Base-by-base conservation (phyloP, 2,888 invertebrate species). In the Cistogaster globosa region DNA sequence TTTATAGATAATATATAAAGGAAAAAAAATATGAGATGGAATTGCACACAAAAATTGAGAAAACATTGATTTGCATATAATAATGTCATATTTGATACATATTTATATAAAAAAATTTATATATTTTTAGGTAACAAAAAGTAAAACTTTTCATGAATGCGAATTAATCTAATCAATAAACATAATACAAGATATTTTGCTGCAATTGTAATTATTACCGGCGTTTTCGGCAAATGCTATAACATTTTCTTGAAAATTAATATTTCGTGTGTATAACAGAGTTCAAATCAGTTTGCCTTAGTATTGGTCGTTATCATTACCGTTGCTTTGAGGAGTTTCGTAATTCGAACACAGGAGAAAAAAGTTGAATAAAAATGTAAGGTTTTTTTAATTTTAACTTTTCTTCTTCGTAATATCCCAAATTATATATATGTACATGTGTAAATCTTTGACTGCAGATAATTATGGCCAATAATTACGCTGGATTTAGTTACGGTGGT, bases 401-500 rank as follows among this genome's bases (percentile, higher is more conserved):
- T 26, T 6, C 16, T 22, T 16, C 18, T 53, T 22, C 8, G 6
- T 9, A 20, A 20, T 2, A 53, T 6, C 32, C 32, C 32, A 32
- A 32, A 32, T 32, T n/a, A n/a, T n/a, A n/a, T 32, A 32, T 53
- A 18, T 20, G 16, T 62, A 42, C 55, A 42, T 53, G 22, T 57
- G 53, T 67, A 55, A 63, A 26, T 69, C 38, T 45, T 12, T 68
- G 42, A 58, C 18, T 48, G 3, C 69, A 65, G 71, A 71, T 75
- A 69, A 57, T 38, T 60, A 85, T 85, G 85, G 85, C 85, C 65
- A 97, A 97, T 94, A 98, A 98, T 95, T 98, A 97, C 94, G 97
- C 97, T 93, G 97, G 97, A 92, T 98, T 98, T 95, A 97, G 97
- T 91, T 97, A 97, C 93, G 97, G 97, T 92, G 97, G 97, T 93